Evolutionary conservation across 2,888 invertebrate species (phyloP), one percentile per base, ranked within the genome.

Genomic region (Cistogaster globosa): DNA sequence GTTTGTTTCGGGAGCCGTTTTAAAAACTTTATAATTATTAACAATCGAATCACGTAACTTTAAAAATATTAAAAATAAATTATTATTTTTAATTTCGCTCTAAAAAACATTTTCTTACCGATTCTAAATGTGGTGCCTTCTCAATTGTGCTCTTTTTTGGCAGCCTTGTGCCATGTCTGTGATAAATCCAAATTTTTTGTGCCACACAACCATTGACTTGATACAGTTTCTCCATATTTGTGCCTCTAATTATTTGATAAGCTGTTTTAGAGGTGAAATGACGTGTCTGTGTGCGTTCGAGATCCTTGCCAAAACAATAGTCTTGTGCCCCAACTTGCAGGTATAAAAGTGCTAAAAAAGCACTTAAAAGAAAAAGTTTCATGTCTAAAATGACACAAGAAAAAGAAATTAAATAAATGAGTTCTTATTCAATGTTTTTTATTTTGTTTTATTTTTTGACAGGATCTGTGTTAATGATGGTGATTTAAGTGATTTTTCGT

Each of bases 191-290:
- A 81, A 96, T 94, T 87, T 96, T 96, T 1, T 94, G 92, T 0
- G 97, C 95, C 81, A 94, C 93, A 88, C 97, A 97, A 88, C 95
- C 94, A 87, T 95, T 95, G 55, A 96, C 94, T 71, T 94, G 93
- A 86, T 95, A 95, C 77, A 94, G 93, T 83, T 93, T 94, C 0
- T 93, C 93, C 18, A 89, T 88, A 78, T 94, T 93, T 51, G 94
- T 94, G 58, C 94, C 94, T 84, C 94, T 95, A 18, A 95, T 94
- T 88, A 96, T 95, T 88, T 95, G 94, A 90, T 97, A 97, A 0
- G 96, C 95, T 0, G 97, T 97, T 93, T 96, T 97, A 7, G 96
- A 94, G 12, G 94, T 95, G 90, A 96, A 96, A 72, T 95, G 93
- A 36, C 90, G 89, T 2, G 91, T 91, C 87, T 93, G 93, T 36